Evolutionary conservation across 2,113 vertebrate genomes (phyloP).

Genomic region (Vireo altiloquus): DNA sequence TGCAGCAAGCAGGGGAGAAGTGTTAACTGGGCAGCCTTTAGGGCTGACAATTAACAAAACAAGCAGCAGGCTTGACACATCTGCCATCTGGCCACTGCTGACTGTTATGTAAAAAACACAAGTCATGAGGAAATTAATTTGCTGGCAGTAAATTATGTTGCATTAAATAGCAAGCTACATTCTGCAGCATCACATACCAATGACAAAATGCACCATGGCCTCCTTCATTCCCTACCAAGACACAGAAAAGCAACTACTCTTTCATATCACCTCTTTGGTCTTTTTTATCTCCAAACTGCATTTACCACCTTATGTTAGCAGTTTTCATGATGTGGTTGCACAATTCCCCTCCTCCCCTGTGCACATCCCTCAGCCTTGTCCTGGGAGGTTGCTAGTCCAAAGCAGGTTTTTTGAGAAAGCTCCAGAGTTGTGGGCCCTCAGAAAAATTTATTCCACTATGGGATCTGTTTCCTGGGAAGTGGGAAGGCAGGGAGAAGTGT

Average conservation of each 20-base stretch:
- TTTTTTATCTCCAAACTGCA: background rate
- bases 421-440: background rate
- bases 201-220: background rate
- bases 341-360: background rate
- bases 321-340: background rate
- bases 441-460: background rate
- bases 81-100: slow-evolving; percentile 5
- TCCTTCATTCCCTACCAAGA: background rate
- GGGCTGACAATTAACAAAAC: background rate
- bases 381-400: background rate
- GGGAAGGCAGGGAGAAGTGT: rapidly evolving
- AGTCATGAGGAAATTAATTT: background rate
- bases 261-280: background rate
- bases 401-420: background rate
- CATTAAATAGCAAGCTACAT: background rate
- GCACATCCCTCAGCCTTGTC: background rate
- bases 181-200: background rate
- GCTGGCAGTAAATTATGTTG: background rate
- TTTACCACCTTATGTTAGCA: background rate
- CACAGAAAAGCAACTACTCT: background rate
- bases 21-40: background rate
- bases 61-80: background rate
- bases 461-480: background rate
- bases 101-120: background rate
- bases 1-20: background rate